Evolutionary conservation across 1,140 invertebrate species (phyloP), one percentile per base, ranked within the genome.

Genomic region (Eurosta solidaginis): DNA sequence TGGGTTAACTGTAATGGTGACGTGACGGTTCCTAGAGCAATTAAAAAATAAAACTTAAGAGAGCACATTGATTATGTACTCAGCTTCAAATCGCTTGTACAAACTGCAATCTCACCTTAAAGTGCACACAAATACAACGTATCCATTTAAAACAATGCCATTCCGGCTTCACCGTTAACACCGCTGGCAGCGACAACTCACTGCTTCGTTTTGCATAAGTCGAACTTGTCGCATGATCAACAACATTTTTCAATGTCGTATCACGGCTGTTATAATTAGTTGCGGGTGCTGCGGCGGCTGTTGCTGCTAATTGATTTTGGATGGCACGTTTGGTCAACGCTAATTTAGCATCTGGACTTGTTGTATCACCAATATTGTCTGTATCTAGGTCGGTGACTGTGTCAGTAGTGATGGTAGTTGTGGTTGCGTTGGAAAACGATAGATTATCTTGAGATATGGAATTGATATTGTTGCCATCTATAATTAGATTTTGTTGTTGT

Each of bases 361-460:
- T 22, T 22, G 73, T 45, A 22, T n/a, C n/a, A n/a, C 42, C 14
- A 47, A 74, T 74, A 74, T 54, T 54, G 49, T 54, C 75, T 25
- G 33, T 22, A 33, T 76, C 75, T 27, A 76, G 27, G 14, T 76
- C 75, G 29, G 44, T 76, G 6, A 63, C n/a, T n/a, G n/a, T n/a
- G n/a, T n/a, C n/a, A n/a, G n/a, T 63, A 40, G 59, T 68, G 27
- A 27, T 33, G 10, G 76, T 52, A 14, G 50, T 44, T 45, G 49
- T 25, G 9, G 76, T 77, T 14, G 76, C 76, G n/a, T 59, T 77
- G 50, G 76, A 77, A 59, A 54, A 54, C 49, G 76, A 77, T 40
- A 59, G 44, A 44, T 63, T 63, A 40, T 59, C 52, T 22, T 54
- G 40, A 45, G 73, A 45, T 45, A 59, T 77, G 59, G 59, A 68